These are phyloP conservation scores for Neolamprologus hecqui DNA, from an alignment of 2,113 vertebrate genomes.

Conservation along the genomic window DNA sequence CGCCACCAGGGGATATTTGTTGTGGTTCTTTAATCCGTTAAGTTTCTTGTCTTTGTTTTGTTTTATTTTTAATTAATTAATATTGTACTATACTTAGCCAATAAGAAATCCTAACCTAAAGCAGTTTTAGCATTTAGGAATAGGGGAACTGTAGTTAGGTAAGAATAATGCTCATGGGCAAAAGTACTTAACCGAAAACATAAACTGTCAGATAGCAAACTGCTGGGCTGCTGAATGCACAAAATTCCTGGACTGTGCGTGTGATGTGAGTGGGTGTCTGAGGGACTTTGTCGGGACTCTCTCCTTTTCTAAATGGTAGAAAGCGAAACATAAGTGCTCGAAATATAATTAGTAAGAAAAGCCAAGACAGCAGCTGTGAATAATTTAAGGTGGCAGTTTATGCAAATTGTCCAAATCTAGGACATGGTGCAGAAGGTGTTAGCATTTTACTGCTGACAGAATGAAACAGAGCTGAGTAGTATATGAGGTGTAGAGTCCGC, in stretches of 20 bases:
- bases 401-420: slow-evolving; percentile 65
- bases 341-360: slow-evolving; percentile 69
- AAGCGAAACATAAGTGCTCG: slow-evolving; percentile 28
- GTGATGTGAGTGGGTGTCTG: neutral
- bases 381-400: slow-evolving; percentile 67
- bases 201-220: neutral
- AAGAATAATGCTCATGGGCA: neutral
- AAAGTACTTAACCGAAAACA: neutral
- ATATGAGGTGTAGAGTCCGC: slow-evolving; percentile 29
- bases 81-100: neutral
- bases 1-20: neutral
- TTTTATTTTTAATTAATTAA: neutral
- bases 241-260: neutral
- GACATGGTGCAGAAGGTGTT: slow-evolving; percentile 60
- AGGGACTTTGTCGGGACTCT: neutral
- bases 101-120: neutral
- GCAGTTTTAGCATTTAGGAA: neutral
- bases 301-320: slow-evolving; percentile 11
- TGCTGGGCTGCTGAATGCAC: neutral
- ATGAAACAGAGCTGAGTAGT: slow-evolving; percentile 36
- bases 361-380: slow-evolving; percentile 62
- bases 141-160: neutral
- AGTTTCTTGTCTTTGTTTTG: neutral
- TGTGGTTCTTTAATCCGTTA: neutral
- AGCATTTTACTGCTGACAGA: slow-evolving; percentile 52